Evolutionary conservation across 2,797 vertebrate species (phyloP).

Genomic region (Denticeps clupeoides): DNA sequence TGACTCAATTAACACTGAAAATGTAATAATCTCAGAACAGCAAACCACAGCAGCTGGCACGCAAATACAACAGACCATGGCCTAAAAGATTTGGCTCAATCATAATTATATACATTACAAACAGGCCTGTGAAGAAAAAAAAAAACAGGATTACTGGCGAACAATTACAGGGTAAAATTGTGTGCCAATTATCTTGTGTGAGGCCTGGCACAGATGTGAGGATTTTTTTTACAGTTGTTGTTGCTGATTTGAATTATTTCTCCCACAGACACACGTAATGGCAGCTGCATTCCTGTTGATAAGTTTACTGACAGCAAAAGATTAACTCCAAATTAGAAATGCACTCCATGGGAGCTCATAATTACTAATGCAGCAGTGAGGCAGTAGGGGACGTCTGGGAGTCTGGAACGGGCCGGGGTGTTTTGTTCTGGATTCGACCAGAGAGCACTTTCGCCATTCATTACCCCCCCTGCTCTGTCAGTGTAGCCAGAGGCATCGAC

Average conservation of each 20-base stretch:
- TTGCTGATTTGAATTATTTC: conserved; percentile 17
- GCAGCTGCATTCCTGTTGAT: conserved; percentile 40
- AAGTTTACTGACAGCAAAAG: conserved; percentile 47
- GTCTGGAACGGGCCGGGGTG: too few species aligned
- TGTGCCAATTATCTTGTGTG: conserved; percentile 16
- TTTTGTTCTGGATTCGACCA: too few species aligned
- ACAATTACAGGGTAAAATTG: conserved; percentile 13
- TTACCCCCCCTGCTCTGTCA: not conserved
- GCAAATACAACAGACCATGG: too few species aligned
- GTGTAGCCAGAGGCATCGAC: too few species aligned
- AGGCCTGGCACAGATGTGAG: conserved; percentile 13
- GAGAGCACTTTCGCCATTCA: too few species aligned
- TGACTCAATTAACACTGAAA: not conserved
- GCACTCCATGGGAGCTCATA: conserved; percentile 29
- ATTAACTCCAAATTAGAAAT: conserved; percentile 39
- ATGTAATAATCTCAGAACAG: not conserved
- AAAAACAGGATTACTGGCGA: conserved; percentile 10
- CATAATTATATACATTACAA: too few species aligned
- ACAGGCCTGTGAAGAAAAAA: too few species aligned
- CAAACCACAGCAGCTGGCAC: too few species aligned
- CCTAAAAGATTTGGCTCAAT: too few species aligned
- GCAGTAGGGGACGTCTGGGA: too few species aligned
- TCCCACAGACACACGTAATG: conserved; percentile 14
- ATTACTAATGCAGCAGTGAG: conserved; percentile 12
- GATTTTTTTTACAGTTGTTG: conserved; percentile 13